Base-by-base conservation (phyloP, 2,113 vertebrate species). In the Microcebus jonahi region DNA sequence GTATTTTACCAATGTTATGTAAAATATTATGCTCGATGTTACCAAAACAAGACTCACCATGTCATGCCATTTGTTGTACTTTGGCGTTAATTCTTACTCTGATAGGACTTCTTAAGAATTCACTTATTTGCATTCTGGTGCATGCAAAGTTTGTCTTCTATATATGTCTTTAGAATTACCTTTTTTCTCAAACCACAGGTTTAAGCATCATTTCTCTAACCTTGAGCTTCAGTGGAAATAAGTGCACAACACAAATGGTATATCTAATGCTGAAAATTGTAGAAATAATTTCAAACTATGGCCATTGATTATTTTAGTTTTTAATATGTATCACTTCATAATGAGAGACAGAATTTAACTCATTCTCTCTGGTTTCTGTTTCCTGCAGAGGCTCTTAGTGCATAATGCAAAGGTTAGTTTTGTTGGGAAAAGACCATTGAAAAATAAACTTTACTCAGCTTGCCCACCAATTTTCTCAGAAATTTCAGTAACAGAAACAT, bases 381-480 rank as follows among this genome's bases (percentile, higher is more conserved):
- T 82, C 29, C 34, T 85, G 3, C 7, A n/a, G 70, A 61, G 34
- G 7, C 83, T 96, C 65, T 91, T 82, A 34, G 21, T 73, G 57
- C 42, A 82, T 77, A 91, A 97, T 95, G 17, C 6, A 68, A 94
- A 61, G 21, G 4, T 85, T 59, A 82, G 45, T 65, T 95, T 97
- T 61, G 61, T 29, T 95, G 57, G 27, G 34, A 97, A 85, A 92
- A 85, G 18, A 90, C 11, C 34, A 73, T 4, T 96, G 71, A 83
- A 95, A 92, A 96, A 45, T 65, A 71, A 67, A 42, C 65, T 91
- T 88, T 81, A 86, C 5, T 95, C n/a, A 48, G 48, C 57, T 91
- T 88, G 79, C 45, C 53, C 76, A 94, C 9, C 14, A 91, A 95
- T 96, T 82, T 90, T 88, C 67, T 90, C 42, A 91, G 76, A 92